Evolutionary conservation across 2,888 invertebrate species (phyloP).

Genomic region (Coenonympha glycerion): DNA sequence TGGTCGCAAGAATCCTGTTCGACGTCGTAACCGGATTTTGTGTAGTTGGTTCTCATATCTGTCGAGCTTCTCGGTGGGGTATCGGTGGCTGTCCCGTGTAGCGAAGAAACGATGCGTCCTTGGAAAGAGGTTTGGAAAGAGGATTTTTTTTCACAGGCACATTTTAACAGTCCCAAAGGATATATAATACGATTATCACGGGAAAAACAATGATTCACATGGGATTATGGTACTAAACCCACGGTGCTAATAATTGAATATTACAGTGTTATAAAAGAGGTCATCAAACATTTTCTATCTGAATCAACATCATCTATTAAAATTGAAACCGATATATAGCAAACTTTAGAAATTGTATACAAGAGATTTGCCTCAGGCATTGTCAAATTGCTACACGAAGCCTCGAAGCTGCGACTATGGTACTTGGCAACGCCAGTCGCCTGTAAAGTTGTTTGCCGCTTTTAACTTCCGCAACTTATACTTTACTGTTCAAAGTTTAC

Average conservation of each 20-base stretch:
- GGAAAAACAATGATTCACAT: too few species aligned
- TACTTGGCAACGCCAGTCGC: constrained; percentile 8
- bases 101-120: constrained; percentile 51
- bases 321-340: too few species aligned
- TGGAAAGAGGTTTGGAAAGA: constrained; percentile 49
- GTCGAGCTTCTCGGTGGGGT: constrained; percentile 65
- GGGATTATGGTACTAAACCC: too few species aligned
- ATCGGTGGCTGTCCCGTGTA: constrained; percentile 63
- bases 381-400: too few species aligned
- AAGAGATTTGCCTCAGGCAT: too few species aligned
- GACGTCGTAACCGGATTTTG: constrained; percentile 77
- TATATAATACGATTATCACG: too few species aligned
- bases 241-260: too few species aligned
- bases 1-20: constrained; percentile 80
- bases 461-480: constrained; percentile 3
- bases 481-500: constrained; percentile 7
- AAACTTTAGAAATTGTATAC: neutral
- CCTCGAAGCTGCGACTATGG: neutral
- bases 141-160: too few species aligned
- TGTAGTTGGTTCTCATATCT: constrained; percentile 70
- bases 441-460: constrained; percentile 9
- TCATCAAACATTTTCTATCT: too few species aligned
- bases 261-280: too few species aligned
- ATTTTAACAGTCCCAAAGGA: too few species aligned
- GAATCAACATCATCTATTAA: too few species aligned